Evolutionary conservation across 2,797 vertebrate species (phyloP), one percentile per base, ranked within the genome.

Genomic region (Sparus aurata): DNA sequence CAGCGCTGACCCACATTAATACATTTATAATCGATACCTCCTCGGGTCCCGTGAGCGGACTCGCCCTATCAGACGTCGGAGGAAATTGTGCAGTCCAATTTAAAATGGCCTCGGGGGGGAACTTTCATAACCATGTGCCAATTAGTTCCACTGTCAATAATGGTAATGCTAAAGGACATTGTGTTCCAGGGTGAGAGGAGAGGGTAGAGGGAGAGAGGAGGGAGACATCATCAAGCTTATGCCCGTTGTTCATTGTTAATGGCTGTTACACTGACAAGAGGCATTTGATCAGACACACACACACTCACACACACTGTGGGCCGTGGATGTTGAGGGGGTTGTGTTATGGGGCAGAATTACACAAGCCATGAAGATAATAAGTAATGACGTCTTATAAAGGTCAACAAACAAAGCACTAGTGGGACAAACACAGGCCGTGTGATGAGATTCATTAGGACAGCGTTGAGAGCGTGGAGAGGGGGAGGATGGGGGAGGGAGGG

Each of bases 81-180:
- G 92, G 88, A 93, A 94, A 92, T 81, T 75, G 83, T 69, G 83
- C 76, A 73, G 90, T 87, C 90, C 89, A 90, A 92, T 93, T 93
- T 89, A 88, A 92, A 90, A 92, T 69, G 75, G 89, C 91, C 85
- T 5, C 34, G 30, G 1, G 18, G 82, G 89, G 89, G 76, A 53
- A 80, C 78, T 82, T 85, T 85, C 85, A 85, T 89, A 85, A 79
- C 87, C 91, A 89, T 91, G 92, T 89, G 92, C 84, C 94, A 92
- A 92, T 96, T 94, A 95, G 90, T 85, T 91, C 85, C 85, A 90
- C 88, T 87, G 89, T 92, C 93, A 94, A 91, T 93, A 93, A 91
- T 43, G 87, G 77, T 92, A 91, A 94, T 86, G 85, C 80, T 80
- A 77, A 83, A 87, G 91, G 88, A 92, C 92, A 84, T 71, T 78